These are phyloP conservation scores for Melieria crassipennis DNA, from an alignment of 2,888 invertebrate genomes.

Conservation along the genomic window DNA sequence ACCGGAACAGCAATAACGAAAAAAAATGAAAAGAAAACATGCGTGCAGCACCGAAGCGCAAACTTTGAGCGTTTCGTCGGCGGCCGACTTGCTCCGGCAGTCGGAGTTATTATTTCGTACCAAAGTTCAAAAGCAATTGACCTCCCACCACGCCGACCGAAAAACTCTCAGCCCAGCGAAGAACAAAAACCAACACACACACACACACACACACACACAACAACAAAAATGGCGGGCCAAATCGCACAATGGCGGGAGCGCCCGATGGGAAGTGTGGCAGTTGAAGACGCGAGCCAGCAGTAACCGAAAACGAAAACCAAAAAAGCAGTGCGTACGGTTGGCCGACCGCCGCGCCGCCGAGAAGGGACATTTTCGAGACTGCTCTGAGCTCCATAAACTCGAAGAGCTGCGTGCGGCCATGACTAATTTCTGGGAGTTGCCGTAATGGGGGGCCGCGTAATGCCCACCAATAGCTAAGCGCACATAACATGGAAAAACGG, in stretches of 20 bases:
- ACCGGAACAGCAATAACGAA: too few relatives aligned
- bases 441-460: too few relatives aligned
- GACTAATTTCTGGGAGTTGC: constrained; percentile 4
- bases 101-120: neutral
- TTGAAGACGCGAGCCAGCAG: neutral
- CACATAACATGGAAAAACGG: neutral
- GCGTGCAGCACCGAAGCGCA: neutral
- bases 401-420: neutral
- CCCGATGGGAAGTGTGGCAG: neutral
- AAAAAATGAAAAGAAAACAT: too few relatives aligned
- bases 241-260: neutral
- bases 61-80: constrained; percentile 27
- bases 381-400: neutral
- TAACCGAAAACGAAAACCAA: neutral
- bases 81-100: constrained; percentile 31
- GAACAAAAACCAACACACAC: too few relatives aligned
- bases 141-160: constrained; percentile 26
- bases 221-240: too few relatives aligned
- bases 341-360: neutral
- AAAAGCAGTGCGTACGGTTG: neutral
- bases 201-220: too few relatives aligned
- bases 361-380: neutral
- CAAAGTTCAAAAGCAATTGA: constrained; percentile 34
- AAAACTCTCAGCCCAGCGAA: neutral
- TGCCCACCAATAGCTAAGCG: too few relatives aligned